phyloP scores from a whole-genome alignment of 2,888 invertebrate genomes.

The Xanthia togata region DNA sequence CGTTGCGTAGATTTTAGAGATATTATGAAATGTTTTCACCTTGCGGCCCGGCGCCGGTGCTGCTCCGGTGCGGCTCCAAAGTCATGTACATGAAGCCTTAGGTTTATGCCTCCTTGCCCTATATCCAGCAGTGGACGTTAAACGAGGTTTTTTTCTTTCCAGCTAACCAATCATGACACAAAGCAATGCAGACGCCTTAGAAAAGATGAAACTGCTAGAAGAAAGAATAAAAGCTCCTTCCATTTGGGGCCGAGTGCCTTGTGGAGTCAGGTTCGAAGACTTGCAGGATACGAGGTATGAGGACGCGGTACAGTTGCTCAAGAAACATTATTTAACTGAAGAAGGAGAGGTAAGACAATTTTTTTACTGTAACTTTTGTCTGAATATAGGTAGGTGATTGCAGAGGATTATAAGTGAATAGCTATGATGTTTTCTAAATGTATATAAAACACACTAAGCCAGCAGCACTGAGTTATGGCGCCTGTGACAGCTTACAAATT shows the following conservation, averaged over 20 bases:
- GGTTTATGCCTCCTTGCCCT: not conserved
- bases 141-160: not conserved
- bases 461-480: not conserved
- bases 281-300: constrained; percentile 86
- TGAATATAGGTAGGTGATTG: not conserved
- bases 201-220: constrained; percentile 84
- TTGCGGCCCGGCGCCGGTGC: no score
- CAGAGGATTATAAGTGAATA: not conserved
- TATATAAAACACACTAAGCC: not conserved
- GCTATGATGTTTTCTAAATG: not conserved
- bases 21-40: no score
- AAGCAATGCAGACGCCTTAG: constrained; percentile 78
- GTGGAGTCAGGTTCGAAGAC: constrained; percentile 86
- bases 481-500: not conserved
- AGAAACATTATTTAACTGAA: constrained; percentile 84
- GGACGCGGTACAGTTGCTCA: constrained; percentile 81
- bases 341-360: constrained; percentile 82
- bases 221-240: constrained; percentile 87
- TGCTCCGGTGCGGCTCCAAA: no score
- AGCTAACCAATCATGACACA: constrained; percentile 75
- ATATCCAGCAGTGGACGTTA: no score
- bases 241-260: constrained; percentile 84
- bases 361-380: not conserved
- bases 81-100: no score
- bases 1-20: no score